Evolutionary conservation across 2,888 invertebrate species (phyloP).

Genomic region (Hydropsyche betteni): DNA sequence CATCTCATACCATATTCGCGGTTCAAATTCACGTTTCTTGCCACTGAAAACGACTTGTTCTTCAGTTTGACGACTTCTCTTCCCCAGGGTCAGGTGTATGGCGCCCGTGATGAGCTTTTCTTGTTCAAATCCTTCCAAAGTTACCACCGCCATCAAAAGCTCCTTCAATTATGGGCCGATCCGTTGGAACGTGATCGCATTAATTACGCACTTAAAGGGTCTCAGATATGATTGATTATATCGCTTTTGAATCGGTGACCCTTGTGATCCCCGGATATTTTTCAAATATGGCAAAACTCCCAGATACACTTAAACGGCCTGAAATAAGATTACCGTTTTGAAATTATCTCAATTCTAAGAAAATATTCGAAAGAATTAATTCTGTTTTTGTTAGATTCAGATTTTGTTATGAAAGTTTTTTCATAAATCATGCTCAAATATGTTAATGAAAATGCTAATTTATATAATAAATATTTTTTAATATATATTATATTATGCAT

Average conservation of each 20-base stretch:
- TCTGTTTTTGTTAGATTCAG: too few relatives aligned
- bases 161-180: slow-evolving; percentile 15
- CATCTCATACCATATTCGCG: background rate
- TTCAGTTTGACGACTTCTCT: background rate
- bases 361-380: too few relatives aligned
- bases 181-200: background rate
- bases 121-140: slow-evolving; percentile 14
- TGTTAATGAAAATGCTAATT: too few relatives aligned
- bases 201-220: slow-evolving; percentile 13
- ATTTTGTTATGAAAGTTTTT: too few relatives aligned
- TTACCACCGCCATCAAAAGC: slow-evolving; percentile 10
- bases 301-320: too few relatives aligned
- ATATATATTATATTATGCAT: too few relatives aligned
- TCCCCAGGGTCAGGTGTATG: background rate
- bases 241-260: background rate
- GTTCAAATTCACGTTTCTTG: slow-evolving; percentile 2
- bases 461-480: too few relatives aligned
- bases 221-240: slow-evolving; percentile 12
- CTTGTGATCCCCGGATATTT: too few relatives aligned
- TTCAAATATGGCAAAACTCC: too few relatives aligned
- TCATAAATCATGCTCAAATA: too few relatives aligned
- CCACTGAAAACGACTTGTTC: background rate
- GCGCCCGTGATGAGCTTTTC: slow-evolving; percentile 13
- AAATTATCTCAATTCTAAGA: too few relatives aligned
- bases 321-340: too few relatives aligned